A percentile compares a stretch with the other conserved stretches of the same genome.
Evolutionary conservation across 2,797 vertebrate genomes (phyloP).

Genomic region (Peromyscus attwateri): DNA sequence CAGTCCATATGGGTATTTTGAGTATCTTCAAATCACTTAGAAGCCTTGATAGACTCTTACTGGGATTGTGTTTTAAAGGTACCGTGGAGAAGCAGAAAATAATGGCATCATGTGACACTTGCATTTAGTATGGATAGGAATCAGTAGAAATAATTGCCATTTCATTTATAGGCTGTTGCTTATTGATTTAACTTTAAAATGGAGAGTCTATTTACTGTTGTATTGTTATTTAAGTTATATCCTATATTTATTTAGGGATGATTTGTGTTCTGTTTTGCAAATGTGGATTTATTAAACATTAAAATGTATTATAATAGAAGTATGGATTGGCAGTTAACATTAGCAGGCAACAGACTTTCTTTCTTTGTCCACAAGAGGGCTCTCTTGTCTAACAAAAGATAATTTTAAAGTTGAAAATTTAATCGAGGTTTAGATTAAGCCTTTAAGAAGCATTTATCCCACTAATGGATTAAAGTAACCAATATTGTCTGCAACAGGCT

Average conservation of each 20-base stretch:
- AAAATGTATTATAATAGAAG: not conserved
- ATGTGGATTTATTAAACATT: constrained; percentile 41
- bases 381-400: constrained; percentile 72
- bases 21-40: not conserved
- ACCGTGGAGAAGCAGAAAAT: not conserved
- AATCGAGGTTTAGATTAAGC: constrained; percentile 55
- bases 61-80: not conserved
- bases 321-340: rapidly evolving
- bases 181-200: constrained; percentile 3
- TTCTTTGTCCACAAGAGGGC: constrained; percentile 73
- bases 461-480: constrained; percentile 37
- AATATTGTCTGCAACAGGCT: not conserved
- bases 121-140: not conserved
- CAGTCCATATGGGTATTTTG: not conserved
- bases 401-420: constrained; percentile 48
- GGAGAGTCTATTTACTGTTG: not conserved
- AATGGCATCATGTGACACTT: not conserved
- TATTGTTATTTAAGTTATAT: not conserved
- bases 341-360: not conserved
- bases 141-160: not conserved
- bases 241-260: not conserved
- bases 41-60: not conserved
- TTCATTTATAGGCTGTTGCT: constrained; percentile 38
- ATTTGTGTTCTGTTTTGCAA: constrained; percentile 38
- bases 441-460: constrained; percentile 68